A percentile compares a stretch with the other conserved stretches of the same genome.
Evolutionary conservation across 2,888 invertebrate genomes (phyloP).

Genomic region (Nomada ruficornis): DNA sequence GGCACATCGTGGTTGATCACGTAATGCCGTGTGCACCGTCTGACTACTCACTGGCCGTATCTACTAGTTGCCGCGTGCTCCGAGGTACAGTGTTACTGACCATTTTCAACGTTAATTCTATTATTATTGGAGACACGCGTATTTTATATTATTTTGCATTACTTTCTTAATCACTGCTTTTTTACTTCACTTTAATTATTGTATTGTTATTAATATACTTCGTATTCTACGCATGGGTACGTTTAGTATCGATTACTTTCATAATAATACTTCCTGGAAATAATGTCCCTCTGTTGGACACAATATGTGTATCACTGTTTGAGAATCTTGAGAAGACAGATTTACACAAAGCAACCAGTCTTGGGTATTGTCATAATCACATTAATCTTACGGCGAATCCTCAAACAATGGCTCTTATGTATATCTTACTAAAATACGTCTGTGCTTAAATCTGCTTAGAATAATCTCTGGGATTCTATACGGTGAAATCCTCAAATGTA

Average conservation of each 20-base stretch:
- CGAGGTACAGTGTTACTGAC: not conserved
- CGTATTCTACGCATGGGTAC: too few species aligned
- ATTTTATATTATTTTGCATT: too few species aligned
- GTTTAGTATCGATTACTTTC: too few species aligned
- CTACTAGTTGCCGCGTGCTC: conserved; percentile 19
- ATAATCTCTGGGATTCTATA: not conserved
- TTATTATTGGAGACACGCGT: not conserved
- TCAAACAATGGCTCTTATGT: conserved; percentile 49
- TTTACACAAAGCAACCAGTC: not conserved
- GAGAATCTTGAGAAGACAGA: not conserved
- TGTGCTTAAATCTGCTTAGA: conserved; percentile 29
- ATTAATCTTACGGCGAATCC: conserved; percentile 23
- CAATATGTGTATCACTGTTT: too few species aligned
- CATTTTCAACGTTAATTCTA: not conserved
- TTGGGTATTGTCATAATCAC: conserved; percentile 30
- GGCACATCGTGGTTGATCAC: conserved; percentile 19
- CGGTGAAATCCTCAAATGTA: not conserved
- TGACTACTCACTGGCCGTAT: conserved; percentile 31
- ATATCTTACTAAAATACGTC: conserved; percentile 43
- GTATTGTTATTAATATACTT: too few species aligned
- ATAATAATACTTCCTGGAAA: too few species aligned
- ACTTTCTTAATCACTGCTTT: too few species aligned
- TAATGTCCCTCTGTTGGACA: too few species aligned
- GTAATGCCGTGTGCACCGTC: conserved; percentile 10
- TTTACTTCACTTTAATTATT: too few species aligned